These are phyloP conservation scores for Perca schrenkii DNA, from an alignment of 2,113 vertebrate species.

Conservation along the genomic window DNA sequence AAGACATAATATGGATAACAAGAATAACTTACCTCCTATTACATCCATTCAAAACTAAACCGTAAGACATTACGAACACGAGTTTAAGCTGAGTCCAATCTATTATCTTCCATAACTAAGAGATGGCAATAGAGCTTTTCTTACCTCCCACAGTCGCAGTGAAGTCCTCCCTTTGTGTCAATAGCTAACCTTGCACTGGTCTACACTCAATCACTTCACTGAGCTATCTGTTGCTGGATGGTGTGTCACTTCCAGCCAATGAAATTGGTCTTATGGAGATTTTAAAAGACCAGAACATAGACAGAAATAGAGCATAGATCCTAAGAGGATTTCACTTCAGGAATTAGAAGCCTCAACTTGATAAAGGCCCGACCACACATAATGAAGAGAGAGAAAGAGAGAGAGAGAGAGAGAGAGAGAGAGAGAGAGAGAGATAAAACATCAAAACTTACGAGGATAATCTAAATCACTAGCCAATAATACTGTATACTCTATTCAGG, in stretches of 20 bases:
- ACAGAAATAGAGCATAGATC: slow-evolving; percentile 91
- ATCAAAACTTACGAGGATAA: background rate
- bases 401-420: slow-evolving; percentile 12
- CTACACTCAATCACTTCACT: slow-evolving; percentile 48
- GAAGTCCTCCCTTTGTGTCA: slow-evolving; percentile 49
- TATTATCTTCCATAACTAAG: background rate
- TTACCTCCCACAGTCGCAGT: slow-evolving; percentile 64
- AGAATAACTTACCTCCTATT: background rate
- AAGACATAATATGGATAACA: too few relatives aligned
- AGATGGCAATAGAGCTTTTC: slow-evolving; percentile 12
- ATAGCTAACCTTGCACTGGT: slow-evolving; percentile 56
- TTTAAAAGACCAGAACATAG: slow-evolving; percentile 73
- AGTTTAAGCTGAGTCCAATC: background rate
- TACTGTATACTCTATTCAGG: background rate
- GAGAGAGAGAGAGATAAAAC: background rate
- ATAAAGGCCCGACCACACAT: slow-evolving; percentile 79
- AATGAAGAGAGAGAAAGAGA: slow-evolving; percentile 23
- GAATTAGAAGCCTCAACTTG: slow-evolving; percentile 87
- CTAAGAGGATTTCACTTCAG: slow-evolving; percentile 94
- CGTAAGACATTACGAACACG: background rate
- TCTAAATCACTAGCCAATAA: slow-evolving; percentile 19
- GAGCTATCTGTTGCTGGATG: slow-evolving; percentile 66
- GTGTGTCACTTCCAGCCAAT: slow-evolving; percentile 78
- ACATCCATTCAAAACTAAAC: background rate
- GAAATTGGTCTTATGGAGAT: slow-evolving; percentile 79